Evolutionary conservation across 2,797 vertebrate genomes (phyloP), one percentile per base, ranked within the genome.

Genomic region (Notoglanidium macrostoma): DNA sequence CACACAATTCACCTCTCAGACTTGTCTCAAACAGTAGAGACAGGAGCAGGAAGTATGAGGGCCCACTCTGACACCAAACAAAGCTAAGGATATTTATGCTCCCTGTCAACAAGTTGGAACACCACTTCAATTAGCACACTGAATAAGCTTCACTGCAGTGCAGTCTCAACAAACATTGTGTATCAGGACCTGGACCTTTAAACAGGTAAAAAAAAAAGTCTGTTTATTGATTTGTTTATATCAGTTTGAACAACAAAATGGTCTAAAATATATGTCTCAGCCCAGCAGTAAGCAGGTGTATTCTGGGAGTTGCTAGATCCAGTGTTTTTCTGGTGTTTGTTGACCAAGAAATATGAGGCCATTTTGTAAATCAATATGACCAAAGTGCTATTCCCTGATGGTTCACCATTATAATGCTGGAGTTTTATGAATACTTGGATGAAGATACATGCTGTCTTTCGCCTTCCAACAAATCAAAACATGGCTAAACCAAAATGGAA

Each of bases 181-280:
- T 46, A 49, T 49, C 12, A 46, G 5, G 35, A 72, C 19, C 5
- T 72, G 35, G 70, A 44, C 70, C 19, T 5, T 76, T 76, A n/a
- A 76, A 76, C 49, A 78, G n/a, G 11, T 32, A 6, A 46, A 46
- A 74, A 46, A 68, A 65, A 49, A 49, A 49, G 19, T 12, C 35
- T 73, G 8, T 72, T 72, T 74, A 76, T 76, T 54, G 55, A 61
- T 80, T 80, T 80, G 35, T 81, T 44, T 81, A 15, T 46, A 61
- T 46, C 23, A 61, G 23, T n/a, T 61, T 44, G 11, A 79, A 67
- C 80, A 29, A 0, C 61, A 83, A 10, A 10, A 9, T 49, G 23
- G 82, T 40, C 65, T 35, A 51, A 32, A 32, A 55, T 29, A 55
- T 46, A 83, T 46, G 51, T 68, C 26, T 19, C 67, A 9, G 81